Evolutionary conservation across 1,140 invertebrate genomes (phyloP).

Genomic region (Armadillidium nasatum): DNA sequence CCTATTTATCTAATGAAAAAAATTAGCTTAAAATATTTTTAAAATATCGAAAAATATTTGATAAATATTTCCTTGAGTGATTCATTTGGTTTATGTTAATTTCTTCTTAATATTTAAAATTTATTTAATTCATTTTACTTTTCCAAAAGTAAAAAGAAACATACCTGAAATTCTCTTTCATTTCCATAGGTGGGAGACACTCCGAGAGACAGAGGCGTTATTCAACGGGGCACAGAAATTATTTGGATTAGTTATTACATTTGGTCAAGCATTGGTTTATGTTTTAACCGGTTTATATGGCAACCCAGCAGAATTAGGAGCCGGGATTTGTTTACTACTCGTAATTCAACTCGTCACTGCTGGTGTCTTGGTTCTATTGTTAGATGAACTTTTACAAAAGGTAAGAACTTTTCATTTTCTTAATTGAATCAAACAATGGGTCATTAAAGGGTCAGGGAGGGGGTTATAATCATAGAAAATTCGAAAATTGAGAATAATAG

Average conservation of each 20-base stretch:
- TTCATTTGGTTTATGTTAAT: too few species aligned
- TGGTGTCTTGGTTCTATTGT: conserved; percentile 91
- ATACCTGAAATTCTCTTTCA: background rate
- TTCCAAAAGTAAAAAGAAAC: too few species aligned
- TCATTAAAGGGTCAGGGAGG: too few species aligned
- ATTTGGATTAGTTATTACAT: conserved; percentile 99
- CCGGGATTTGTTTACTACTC: conserved; percentile 96
- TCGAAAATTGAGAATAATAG: too few species aligned
- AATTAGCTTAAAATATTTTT: too few species aligned
- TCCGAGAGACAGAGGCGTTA: conserved; percentile 95
- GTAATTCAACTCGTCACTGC: conserved; percentile 98
- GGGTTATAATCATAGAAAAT: too few species aligned
- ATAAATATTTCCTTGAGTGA: too few species aligned
- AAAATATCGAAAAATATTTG: too few species aligned
- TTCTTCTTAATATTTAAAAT: too few species aligned
- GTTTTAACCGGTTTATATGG: conserved; percentile 99
- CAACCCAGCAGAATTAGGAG: conserved; percentile 95
- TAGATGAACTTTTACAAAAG: conserved; percentile 98
- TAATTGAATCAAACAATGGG: too few species aligned
- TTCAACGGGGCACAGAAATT: conserved; percentile 99
- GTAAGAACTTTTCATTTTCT: conserved; percentile 53
- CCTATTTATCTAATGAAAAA: too few species aligned
- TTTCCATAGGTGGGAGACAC: conserved; percentile 80
- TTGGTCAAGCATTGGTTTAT: conserved; percentile 99
- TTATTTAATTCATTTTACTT: too few species aligned